A percentile compares a stretch with the other conserved stretches of the same genome.
These are phyloP conservation scores for Trochalopteron elliotii DNA, from an alignment of 2,113 vertebrate species.

Conservation along the genomic window DNA sequence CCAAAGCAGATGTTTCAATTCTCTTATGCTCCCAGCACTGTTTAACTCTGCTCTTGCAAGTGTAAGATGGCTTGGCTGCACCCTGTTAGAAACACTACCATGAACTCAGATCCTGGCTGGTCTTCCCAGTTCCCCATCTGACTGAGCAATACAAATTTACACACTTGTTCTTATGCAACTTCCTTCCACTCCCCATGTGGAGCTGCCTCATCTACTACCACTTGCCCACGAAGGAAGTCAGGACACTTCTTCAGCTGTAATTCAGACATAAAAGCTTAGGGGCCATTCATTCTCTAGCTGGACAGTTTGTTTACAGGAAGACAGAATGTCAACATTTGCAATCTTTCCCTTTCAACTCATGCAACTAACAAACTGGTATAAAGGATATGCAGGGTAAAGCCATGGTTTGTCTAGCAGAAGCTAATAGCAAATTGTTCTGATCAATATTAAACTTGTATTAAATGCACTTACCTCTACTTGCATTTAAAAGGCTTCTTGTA, in stretches of 20 bases:
- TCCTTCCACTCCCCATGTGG: neutral
- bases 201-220: neutral
- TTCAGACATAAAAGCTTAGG: neutral
- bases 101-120: neutral
- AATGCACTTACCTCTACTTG: conserved; percentile 64
- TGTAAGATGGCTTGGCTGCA: neutral
- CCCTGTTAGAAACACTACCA: neutral
- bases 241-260: neutral
- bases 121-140: neutral
- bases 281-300: neutral
- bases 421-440: conserved; percentile 29
- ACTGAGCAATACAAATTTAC: neutral
- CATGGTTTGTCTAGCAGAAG: conserved; percentile 22
- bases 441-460: conserved; percentile 61
- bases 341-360: neutral
- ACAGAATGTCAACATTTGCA: conserved; percentile 13
- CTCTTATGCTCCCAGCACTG: neutral
- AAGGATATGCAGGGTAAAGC: neutral
- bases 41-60: neutral
- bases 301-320: conserved; percentile 42
- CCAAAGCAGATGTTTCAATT: conserved; percentile 22
- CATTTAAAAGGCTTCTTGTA: conserved; percentile 74
- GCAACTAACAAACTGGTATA: conserved; percentile 14
- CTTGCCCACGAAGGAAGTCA: neutral
- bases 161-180: neutral